These are phyloP conservation scores for Tolmerus cingulatus DNA, from an alignment of 2,888 invertebrate genomes.

Conservation along the genomic window DNA sequence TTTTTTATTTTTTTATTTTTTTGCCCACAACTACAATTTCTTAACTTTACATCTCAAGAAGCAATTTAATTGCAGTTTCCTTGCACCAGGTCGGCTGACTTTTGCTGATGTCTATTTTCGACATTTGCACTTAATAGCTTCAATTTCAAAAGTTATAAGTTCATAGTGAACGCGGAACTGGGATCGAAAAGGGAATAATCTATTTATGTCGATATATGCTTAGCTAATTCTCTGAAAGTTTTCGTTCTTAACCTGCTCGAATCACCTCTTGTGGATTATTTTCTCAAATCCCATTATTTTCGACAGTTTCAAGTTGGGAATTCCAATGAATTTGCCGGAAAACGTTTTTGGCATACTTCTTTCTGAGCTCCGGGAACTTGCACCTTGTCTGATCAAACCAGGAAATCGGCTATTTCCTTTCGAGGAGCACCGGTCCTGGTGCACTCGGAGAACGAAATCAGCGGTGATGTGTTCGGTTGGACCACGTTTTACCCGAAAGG, in stretches of 20 bases:
- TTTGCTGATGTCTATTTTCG: constrained; percentile 46
- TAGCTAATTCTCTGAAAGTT: not conserved
- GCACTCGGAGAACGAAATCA: not conserved
- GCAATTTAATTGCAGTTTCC: constrained; percentile 45
- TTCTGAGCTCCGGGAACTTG: not conserved
- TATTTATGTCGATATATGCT: not conserved
- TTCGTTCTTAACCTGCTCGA: not conserved
- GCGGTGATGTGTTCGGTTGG: not conserved
- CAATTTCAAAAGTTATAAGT: constrained; percentile 10
- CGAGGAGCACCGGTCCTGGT: not conserved
- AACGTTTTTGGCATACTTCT: not conserved
- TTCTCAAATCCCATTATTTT: not conserved
- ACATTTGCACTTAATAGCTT: constrained; percentile 45
- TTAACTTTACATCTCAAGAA: constrained; percentile 46
- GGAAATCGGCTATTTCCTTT: not conserved
- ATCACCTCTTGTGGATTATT: not conserved
- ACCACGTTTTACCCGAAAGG: not conserved
- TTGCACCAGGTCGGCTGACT: constrained; percentile 35
- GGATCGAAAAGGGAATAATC: not conserved
- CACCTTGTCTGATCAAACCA: not conserved
- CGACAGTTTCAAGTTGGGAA: not conserved
- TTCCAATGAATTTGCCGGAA: not conserved
- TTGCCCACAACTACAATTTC: constrained; percentile 36
- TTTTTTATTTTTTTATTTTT: too few relatives aligned
- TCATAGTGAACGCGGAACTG: not conserved